phyloP scores from a whole-genome alignment of 2,888 invertebrate species.

The Tinea pellionella region DNA sequence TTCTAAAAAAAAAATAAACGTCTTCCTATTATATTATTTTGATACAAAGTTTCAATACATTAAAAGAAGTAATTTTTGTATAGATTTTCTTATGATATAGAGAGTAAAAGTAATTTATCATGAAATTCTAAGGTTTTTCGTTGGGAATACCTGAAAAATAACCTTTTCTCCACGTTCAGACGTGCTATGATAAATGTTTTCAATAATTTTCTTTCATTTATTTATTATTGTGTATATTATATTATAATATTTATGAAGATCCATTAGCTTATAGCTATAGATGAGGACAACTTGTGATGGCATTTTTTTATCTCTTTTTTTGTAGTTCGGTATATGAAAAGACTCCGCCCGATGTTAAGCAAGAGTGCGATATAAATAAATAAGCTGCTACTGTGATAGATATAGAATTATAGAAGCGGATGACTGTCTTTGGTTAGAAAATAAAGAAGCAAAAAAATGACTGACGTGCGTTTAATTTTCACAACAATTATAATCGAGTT shows the following conservation, averaged over 20 bases:
- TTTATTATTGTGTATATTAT: conserved; percentile 6
- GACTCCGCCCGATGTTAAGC: no score
- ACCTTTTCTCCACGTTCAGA: neutral
- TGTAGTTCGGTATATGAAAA: no score
- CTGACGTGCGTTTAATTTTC: no score
- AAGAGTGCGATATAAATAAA: no score
- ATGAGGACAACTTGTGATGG: neutral
- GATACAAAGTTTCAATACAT: neutral
- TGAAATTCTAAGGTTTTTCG: neutral
- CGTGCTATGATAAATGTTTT: neutral
- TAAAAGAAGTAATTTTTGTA: neutral
- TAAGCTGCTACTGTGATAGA: no score
- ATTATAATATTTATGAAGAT: neutral
- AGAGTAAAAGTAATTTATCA: neutral
- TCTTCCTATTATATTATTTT: no score
- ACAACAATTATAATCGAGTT: no score
- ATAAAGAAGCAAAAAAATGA: no score
- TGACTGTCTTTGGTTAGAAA: no score
- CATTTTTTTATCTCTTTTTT: no score
- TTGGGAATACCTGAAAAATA: neutral
- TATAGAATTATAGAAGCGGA: no score
- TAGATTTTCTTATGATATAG: neutral
- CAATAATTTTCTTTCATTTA: neutral
- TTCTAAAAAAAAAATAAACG: no score
- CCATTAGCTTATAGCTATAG: neutral